Base-by-base conservation (phyloP, 2,797 vertebrate species). In the Thaleichthys pacificus region DNA sequence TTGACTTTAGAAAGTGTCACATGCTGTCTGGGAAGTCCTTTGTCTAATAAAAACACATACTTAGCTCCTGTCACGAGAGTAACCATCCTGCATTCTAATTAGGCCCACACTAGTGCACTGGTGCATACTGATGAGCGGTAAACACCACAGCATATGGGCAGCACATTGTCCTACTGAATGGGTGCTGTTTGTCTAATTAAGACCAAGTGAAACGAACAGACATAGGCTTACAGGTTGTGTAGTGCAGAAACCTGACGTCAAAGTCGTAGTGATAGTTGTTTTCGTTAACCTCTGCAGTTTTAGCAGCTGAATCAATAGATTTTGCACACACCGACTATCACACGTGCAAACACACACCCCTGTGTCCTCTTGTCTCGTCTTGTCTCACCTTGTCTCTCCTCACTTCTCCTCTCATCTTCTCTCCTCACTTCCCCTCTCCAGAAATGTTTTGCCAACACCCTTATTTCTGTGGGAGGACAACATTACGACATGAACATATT, bases 211-310 rank as follows among this genome's bases (percentile, higher is more conserved):
- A 49, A 66, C 6, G 12, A 49, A 22, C 14, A 66, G 21, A 9
- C 1, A 49, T 47, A 47, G 22, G 15, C 24, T 62, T 12, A 17
- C 28, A 30, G 61, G 26, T 26, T 14, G 12, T 47, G 1, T 3
- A 47, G 9, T 14, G 42, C 42, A 47, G 42, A 14, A 14, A 11
- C 42, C 42, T 14, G 12, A 47, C 3, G 12, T 47, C 9, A 47
- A 47, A 47, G 12, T 72, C 51, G 69, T 73, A 68, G 76, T 57
- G 68, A 66, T 72, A 65, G 71, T 70, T 70, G 66, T 75, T 72
- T 64, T 56, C 74, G 75, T 8, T 8, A 47, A 14, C 12, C 12
- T 30, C 42, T 47, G 12, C 42, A 47, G 42, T 11, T 14, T 14
- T 47, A 47, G 42, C 12, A 0, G 2, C 2, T 47, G 2, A 47